Percentiles rank a stretch among this genome's conserved stretches.
Conservation (phyloP, 2,113 vertebrate genomes). For the Bubo scandiacus region DNA sequence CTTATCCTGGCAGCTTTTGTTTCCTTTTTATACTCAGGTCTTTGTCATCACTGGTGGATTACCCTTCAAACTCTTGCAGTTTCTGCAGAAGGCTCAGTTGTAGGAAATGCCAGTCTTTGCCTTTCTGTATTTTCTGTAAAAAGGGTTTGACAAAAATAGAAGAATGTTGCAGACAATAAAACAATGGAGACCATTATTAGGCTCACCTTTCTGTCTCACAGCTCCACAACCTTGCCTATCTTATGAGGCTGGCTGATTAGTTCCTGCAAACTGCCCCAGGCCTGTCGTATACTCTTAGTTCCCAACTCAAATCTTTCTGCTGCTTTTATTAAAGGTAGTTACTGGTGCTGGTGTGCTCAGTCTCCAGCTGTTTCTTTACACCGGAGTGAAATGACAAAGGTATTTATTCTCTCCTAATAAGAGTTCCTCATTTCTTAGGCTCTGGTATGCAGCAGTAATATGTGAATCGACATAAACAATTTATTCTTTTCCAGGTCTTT, state of each 20-base stretch:
- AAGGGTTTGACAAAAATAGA: neutral
- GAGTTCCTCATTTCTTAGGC: neutral
- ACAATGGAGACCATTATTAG: neutral
- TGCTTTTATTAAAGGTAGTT: neutral
- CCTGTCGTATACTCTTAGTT: accelerated
- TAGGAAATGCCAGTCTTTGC: neutral
- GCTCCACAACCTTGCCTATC: neutral
- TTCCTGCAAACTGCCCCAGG: neutral
- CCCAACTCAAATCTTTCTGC: neutral
- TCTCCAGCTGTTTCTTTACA: neutral
- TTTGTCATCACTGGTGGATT: neutral
- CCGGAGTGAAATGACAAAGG: neutral
- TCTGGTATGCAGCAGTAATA: neutral
- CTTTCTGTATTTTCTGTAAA: neutral
- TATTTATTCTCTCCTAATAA: neutral
- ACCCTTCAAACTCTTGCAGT: neutral
- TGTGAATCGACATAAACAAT: neutral
- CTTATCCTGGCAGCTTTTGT: neutral
- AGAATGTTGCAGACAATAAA: neutral
- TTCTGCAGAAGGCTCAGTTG: neutral
- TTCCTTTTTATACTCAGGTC: neutral
- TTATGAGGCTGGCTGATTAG: neutral
- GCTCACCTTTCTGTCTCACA: neutral
- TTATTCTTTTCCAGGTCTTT: neutral
- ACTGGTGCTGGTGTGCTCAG: neutral